Conservation (phyloP, 2,113 vertebrate species). For the Grallaria varia region DNA sequence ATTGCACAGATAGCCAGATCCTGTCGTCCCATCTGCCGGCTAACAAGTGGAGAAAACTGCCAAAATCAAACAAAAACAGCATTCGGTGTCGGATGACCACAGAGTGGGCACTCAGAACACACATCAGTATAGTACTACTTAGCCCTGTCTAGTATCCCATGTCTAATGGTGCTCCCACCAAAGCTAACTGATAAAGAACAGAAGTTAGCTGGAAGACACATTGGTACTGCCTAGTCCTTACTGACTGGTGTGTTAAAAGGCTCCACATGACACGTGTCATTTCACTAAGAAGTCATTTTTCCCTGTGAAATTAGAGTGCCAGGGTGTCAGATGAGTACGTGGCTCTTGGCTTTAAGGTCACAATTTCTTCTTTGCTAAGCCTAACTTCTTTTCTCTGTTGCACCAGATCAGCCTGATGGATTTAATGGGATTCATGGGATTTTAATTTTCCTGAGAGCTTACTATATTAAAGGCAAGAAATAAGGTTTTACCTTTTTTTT, state of each 20-base stretch:
- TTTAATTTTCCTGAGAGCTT: conserved; percentile 11
- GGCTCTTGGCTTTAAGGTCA: background rate
- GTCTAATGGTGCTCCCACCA: background rate
- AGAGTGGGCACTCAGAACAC: background rate
- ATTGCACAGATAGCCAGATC: background rate
- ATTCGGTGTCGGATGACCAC: background rate
- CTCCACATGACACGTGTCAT: background rate
- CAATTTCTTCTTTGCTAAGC: background rate
- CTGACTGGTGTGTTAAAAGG: background rate
- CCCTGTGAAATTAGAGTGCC: background rate
- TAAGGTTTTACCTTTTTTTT: background rate
- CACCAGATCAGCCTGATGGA: background rate
- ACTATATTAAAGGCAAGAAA: conserved; percentile 3
- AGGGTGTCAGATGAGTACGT: background rate
- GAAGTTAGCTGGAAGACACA: background rate
- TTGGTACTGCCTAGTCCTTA: background rate
- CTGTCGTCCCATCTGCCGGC: background rate
- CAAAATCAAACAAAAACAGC: background rate
- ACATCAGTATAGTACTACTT: background rate
- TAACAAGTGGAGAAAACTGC: background rate
- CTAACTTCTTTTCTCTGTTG: background rate
- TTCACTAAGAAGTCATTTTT: background rate
- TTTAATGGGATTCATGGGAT: background rate
- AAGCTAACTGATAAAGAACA: background rate
- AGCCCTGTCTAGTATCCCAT: accelerated